These are phyloP conservation scores for Salminus brasiliensis DNA, from an alignment of 2,113 vertebrate genomes.

Conservation along the genomic window DNA sequence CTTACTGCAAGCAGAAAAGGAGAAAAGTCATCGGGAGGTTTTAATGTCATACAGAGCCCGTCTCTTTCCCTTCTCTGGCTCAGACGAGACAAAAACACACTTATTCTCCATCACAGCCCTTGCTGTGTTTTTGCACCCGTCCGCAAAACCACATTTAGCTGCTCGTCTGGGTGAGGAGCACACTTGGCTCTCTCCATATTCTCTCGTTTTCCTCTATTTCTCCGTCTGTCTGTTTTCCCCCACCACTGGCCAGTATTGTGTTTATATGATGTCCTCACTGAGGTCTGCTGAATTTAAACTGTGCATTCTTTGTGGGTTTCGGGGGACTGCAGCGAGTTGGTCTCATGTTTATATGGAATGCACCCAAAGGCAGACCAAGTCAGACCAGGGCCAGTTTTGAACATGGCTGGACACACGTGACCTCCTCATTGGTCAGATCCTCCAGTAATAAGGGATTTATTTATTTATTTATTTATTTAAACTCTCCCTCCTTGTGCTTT, in stretches of 20 bases:
- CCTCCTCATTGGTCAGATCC: neutral
- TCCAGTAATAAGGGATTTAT: neutral
- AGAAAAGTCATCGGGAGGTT: neutral
- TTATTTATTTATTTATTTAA: neutral
- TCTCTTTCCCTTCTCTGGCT: neutral
- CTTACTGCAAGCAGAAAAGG: conserved; percentile 9
- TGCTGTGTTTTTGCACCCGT: conserved; percentile 50
- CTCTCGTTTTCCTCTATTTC: neutral
- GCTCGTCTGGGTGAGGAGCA: conserved; percentile 24
- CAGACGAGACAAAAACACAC: conserved; percentile 23
- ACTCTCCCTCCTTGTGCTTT: neutral
- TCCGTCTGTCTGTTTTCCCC: conserved; percentile 13
- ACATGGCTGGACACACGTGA: neutral
- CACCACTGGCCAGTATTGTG: conserved; percentile 1
- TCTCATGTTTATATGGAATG: neutral
- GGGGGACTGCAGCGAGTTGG: neutral
- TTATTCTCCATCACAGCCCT: conserved; percentile 21
- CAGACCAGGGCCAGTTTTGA: neutral
- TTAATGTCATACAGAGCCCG: neutral
- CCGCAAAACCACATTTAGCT: conserved; percentile 47
- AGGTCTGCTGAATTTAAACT: conserved; percentile 24
- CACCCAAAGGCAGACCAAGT: neutral
- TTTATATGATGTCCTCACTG: conserved; percentile 43
- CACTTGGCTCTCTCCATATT: conserved; percentile 16
- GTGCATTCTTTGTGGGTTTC: conserved; percentile 20